These are phyloP conservation scores for Hippoglossus hippoglossus DNA, from an alignment of 2,797 vertebrate genomes.

Conservation along the genomic window DNA sequence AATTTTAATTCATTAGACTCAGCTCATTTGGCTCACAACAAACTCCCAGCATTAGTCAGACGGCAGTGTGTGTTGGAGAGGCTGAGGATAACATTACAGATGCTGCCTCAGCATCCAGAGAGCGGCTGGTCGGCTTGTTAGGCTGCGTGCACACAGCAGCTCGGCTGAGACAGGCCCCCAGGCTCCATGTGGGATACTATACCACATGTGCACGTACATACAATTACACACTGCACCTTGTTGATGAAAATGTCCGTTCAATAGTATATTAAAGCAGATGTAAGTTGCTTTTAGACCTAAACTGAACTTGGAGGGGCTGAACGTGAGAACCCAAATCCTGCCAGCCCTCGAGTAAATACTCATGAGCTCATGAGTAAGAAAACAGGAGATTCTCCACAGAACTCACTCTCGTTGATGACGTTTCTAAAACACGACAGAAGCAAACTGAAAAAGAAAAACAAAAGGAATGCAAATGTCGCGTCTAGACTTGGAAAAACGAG, in stretches of 20 bases:
- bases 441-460: too few relatives aligned
- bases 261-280: too few relatives aligned
- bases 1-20: slow-evolving; percentile 64
- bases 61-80: slow-evolving; percentile 28
- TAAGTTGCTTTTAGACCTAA: too few relatives aligned
- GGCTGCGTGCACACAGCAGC: background rate
- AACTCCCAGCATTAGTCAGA: slow-evolving; percentile 45
- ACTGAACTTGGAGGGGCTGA: too few relatives aligned
- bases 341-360: too few relatives aligned
- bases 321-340: too few relatives aligned
- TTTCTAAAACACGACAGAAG: background rate
- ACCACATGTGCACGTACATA: background rate
- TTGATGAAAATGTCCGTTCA: too few relatives aligned
- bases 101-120: slow-evolving; percentile 52
- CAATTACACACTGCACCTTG: background rate
- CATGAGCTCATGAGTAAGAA: too few relatives aligned
- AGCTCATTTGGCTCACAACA: slow-evolving; percentile 53
- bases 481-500: too few relatives aligned
- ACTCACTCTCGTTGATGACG: too few relatives aligned
- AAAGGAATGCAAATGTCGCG: too few relatives aligned
- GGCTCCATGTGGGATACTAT: background rate
- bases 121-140: slow-evolving; percentile 14
- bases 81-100: slow-evolving; percentile 28
- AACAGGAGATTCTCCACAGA: too few relatives aligned
- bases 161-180: background rate